Base-by-base conservation (phyloP, 2,888 invertebrate genomes). In the Empis livida region DNA sequence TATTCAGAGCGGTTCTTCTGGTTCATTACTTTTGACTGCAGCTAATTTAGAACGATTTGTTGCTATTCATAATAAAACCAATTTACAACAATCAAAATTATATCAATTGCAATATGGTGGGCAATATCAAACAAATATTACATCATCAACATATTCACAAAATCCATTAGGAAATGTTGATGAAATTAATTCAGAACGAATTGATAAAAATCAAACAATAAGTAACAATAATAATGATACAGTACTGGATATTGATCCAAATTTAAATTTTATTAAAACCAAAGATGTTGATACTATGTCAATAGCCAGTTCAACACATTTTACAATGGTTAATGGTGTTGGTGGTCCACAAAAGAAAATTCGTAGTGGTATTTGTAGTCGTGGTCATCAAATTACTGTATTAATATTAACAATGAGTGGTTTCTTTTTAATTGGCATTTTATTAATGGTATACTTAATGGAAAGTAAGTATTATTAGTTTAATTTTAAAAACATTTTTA, bases 301-400 rank as follows among this genome's bases (percentile, higher is more conserved):
- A 37, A 74, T 87, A 50, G 88, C 87, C 45, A 88, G 88, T 70
- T 88, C 88, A 51, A 88, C 84, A 61, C 88, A 89, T 68, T 89
- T 89, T 65, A 89, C 89, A 11, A 84, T 89, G 47, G 83, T 89
- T 51, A 88, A 88, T 63, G 84, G 84, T 47, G 77, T 82, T 57
- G 77, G 79, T 46, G 77, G 81, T 59, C 75, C 76, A 52, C 64
- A 67, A 44, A 76, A 79, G 61, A 71, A 76, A 51, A 74, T 73
- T 52, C 79, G 80, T 59, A 76, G 75, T 54, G 82, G 81, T 61
- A 85, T 85, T 64, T 87, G 85, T 65, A 75, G 80, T 61, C 79
- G 80, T 55, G 77, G 78, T 49, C 83, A 88, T 61, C 86, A 87
- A 70, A 78, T 88, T 57, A 86, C 87, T 47, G 83, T 87, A 47